A percentile compares a stretch with the other conserved stretches of the same genome.
phyloP scores from a whole-genome alignment of 1,140 invertebrate species.

The Homalodisca vitripennis region DNA sequence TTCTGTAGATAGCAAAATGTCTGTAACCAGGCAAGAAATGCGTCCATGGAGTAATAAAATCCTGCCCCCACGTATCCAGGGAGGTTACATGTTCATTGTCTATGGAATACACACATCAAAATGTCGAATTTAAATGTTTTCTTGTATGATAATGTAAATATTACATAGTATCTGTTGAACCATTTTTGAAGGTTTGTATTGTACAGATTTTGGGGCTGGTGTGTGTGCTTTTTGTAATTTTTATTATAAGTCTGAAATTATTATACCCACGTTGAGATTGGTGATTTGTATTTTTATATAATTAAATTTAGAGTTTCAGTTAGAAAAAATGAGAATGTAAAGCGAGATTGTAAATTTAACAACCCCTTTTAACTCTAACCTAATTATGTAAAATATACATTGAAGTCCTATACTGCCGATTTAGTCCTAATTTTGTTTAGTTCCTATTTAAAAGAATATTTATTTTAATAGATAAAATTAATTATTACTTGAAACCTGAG shows the following conservation, averaged over 20 bases:
- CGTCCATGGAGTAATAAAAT: too few relatives aligned
- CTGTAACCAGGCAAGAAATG: too few relatives aligned
- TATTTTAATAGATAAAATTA: neutral
- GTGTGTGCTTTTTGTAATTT: slow-evolving; percentile 22
- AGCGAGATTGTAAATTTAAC: neutral
- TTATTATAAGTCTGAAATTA: slow-evolving; percentile 20
- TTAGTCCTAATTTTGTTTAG: slow-evolving; percentile 18
- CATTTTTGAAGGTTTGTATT: slow-evolving; percentile 6
- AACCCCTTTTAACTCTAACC: neutral
- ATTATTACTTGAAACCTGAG: neutral
- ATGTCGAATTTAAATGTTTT: neutral
- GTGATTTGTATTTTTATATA: slow-evolving; percentile 26
- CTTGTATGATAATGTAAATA: slow-evolving; percentile 17
- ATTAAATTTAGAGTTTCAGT: slow-evolving; percentile 11
- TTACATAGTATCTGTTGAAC: slow-evolving; percentile 11
- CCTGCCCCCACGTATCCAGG: too few relatives aligned
- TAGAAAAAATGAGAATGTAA: neutral
- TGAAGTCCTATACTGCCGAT: slow-evolving; percentile 4
- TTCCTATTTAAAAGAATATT: neutral
- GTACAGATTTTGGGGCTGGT: slow-evolving; percentile 2
- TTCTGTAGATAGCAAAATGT: too few relatives aligned
- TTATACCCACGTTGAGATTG: neutral
- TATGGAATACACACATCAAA: too few relatives aligned
- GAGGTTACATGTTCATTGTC: too few relatives aligned
- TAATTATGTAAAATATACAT: slow-evolving; percentile 9